Base-by-base conservation (phyloP, 2,888 invertebrate species). In the Rhimphoctona megacephalus region DNA sequence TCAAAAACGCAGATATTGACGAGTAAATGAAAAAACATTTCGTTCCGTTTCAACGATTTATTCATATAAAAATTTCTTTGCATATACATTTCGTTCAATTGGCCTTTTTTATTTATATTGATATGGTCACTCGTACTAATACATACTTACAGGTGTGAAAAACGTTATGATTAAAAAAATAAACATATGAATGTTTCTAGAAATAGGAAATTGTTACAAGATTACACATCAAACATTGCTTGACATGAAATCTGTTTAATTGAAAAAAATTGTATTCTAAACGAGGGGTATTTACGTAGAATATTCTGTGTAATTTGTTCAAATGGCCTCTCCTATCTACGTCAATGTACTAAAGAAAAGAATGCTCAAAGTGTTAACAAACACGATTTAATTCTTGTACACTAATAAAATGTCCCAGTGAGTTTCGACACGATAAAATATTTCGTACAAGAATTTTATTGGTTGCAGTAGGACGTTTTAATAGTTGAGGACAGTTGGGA, bases 361-460 rank as follows among this genome's bases (percentile, higher is more conserved):
- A 43, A 22, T 17, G 22, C 17, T 43, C 25, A 1, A 43, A 69
- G 39, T 14, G 22, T 22, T 43, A 25, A 69, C 22, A 46, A 43
- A 69, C 61, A 30, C 30, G 30, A 30, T 61, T 61, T 61, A 17
- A 61, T 61, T n/a, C 36, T 11, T 22, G 39, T 39, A 5, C 17
- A 49, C 49, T 36, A 54, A 54, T 36, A 54, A 73, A 25, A 30
- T 46, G 43, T 14, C 46, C 61, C 9, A 30, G 49, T 30, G 64
- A 25, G 30, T 64, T 64, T 64, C 64, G 54, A 49, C 76, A 46
- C 25, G 43, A 46, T 46, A 30, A 64, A 25, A 77, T 77, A 61
- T 52, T 61, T 64, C 11, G 46, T 22, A n/a, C 33, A 64, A 17
- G 49, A 49, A 30, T 49, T 33, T 49, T 14, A 77, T 66, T 33